Conservation (phyloP, 2,797 vertebrate genomes). For the Morus bassanus region DNA sequence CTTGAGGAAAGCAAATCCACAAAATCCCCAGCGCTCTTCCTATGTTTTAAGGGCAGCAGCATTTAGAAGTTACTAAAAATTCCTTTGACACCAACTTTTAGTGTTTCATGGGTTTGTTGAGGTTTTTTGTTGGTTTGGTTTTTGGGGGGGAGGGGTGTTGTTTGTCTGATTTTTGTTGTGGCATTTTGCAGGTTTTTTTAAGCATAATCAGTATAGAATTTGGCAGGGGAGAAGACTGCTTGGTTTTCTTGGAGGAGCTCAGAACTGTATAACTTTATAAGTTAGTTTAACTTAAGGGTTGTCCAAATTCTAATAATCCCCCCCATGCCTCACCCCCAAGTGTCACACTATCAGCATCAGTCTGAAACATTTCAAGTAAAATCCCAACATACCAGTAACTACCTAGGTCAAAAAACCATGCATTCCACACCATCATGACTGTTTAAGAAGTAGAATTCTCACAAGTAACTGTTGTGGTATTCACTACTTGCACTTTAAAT, state of each 20-base stretch:
- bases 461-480: not conserved
- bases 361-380: not conserved
- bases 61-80: not conserved
- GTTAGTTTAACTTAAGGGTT: too few species aligned
- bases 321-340: not conserved
- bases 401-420: not conserved
- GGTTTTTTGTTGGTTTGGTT: not conserved
- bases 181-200: too few species aligned
- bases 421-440: not conserved
- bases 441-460: not conserved
- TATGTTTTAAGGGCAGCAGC: not conserved
- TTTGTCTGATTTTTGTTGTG: not conserved
- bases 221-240: not conserved
- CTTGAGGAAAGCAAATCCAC: not conserved
- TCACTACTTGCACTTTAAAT: not conserved
- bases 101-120: not conserved
- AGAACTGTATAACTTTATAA: too few species aligned
- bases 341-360: not conserved
- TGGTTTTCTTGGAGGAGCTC: not conserved
- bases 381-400: not conserved
- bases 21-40: not conserved
- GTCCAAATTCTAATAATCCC: not conserved
- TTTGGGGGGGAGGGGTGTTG: fast-evolving
- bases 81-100: not conserved
- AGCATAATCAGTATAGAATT: not conserved